Evolutionary conservation across 2,888 invertebrate species (phyloP), one percentile per base, ranked within the genome.

Genomic region (Nemotelus pantherinus): DNA sequence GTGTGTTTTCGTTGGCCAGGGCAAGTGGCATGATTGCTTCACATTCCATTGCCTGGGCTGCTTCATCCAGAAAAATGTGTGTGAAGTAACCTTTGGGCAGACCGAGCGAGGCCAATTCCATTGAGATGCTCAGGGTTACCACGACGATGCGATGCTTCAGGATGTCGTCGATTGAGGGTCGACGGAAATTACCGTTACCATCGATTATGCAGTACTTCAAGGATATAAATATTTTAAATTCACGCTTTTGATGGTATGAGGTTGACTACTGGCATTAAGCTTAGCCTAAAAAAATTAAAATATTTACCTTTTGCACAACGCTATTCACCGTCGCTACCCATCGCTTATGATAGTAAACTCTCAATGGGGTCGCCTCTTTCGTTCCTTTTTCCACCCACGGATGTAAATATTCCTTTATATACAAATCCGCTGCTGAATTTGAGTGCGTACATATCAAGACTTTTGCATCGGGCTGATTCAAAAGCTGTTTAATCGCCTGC

Each of bases 391-490:
- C 91, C 45, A 93, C 92, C 89, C 92, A 93, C 0, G 91, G 91
- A 87, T 95, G 93, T 77, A 95, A 89, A 85, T 94, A 95, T 83
- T 95, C 94, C 83, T 93, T 93, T 58, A 95, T 93, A 83, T 95
- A 95, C 78, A 95, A 88, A 88, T 95, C 95, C 7, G 95, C 95
- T 10, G 95, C 95, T 83, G 94, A 94, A 87, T 95, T 95, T 70
- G 94, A 95, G 87, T 95, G 95, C 2, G 95, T 95, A 84, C 95
- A 95, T 75, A 95, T 92, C 80, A 95, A 88, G 75, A 95, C 92
- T 83, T 92, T 90, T 45, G 92, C 91, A 41, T 90, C 89, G 0
- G 90, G 88, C 82, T 93, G 91, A 7, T 88, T 85, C 48, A 93
- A 85, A 60, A 94, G 87, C 82, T 92, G 91, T 82, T 91, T 91